Conservation (phyloP, 1,140 invertebrate genomes). For the Idris sp. region DNA sequence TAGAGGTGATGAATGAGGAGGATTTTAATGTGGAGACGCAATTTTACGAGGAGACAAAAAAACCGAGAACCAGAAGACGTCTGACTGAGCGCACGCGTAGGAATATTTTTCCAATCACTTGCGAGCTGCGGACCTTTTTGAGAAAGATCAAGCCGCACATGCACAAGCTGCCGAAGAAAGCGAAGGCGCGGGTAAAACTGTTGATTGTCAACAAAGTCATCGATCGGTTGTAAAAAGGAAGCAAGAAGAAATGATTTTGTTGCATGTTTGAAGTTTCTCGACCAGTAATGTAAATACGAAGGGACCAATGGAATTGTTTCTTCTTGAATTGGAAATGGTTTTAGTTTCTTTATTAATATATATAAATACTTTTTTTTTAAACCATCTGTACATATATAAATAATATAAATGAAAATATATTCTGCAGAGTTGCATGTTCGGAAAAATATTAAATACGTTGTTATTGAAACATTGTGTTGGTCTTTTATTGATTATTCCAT, state of each 20-base stretch:
- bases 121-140: constrained; percentile 70
- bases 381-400: constrained; percentile 17
- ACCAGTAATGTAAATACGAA: too few relatives aligned
- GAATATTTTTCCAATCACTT: constrained; percentile 74
- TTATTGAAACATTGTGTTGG: constrained; percentile 7
- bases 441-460: background rate
- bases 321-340: too few relatives aligned
- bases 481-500: background rate
- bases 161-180: constrained; percentile 70
- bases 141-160: constrained; percentile 72
- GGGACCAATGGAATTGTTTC: too few relatives aligned
- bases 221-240: constrained; percentile 72
- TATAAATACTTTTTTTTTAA: too few relatives aligned
- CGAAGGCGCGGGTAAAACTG: constrained; percentile 72
- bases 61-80: too few relatives aligned
- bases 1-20: constrained; percentile 14
- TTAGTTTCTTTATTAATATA: too few relatives aligned
- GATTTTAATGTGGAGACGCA: constrained; percentile 3
- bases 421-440: background rate
- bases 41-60: background rate
- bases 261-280: too few relatives aligned
- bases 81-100: constrained; percentile 58
- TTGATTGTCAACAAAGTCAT: constrained; percentile 76
- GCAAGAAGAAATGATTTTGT: too few relatives aligned
- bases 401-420: background rate